A percentile compares a stretch with the other conserved stretches of the same genome.
Conservation (phyloP, 2,113 vertebrate species). For the Benitochromis conjunctus region DNA sequence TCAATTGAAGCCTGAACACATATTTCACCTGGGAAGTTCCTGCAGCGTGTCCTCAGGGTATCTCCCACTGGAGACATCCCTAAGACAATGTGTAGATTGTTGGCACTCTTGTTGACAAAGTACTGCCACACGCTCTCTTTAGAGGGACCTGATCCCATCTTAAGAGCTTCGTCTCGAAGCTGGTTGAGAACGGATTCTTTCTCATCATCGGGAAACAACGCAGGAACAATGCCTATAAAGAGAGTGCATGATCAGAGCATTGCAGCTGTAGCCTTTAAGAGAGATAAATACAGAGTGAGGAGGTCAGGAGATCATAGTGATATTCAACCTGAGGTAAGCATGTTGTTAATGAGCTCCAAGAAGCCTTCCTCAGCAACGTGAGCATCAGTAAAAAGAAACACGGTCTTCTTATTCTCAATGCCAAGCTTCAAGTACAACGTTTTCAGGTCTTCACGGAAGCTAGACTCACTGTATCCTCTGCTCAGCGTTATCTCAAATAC, state of each 20-base stretch:
- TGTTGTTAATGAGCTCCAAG: constrained; percentile 96
- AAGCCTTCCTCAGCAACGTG: constrained; percentile 93
- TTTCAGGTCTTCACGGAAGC: constrained; percentile 89
- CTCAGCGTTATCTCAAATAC: constrained; percentile 90
- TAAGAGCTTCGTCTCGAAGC: constrained; percentile 81
- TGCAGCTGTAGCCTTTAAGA: background rate
- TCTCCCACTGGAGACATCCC: constrained; percentile 94
- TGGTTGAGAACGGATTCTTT: constrained; percentile 83
- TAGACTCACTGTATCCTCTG: constrained; percentile 85
- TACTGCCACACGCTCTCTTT: constrained; percentile 94
- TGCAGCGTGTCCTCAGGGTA: constrained; percentile 85
- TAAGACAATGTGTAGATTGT: constrained; percentile 90
- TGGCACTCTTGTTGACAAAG: constrained; percentile 89
- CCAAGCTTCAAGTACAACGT: constrained; percentile 85
- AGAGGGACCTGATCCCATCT: constrained; percentile 74
- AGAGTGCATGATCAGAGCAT: background rate
- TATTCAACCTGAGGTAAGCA: constrained; percentile 90
- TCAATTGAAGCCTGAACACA: background rate
- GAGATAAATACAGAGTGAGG: background rate
- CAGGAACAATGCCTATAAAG: constrained; percentile 87
- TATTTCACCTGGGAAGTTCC: constrained; percentile 91
- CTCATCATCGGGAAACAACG: constrained; percentile 91
- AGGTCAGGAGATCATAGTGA: background rate
- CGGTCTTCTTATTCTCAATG: constrained; percentile 81
- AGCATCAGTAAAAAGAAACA: constrained; percentile 92